Conservation (phyloP, 2,113 vertebrate genomes). For the Chunga burmeisteri region DNA sequence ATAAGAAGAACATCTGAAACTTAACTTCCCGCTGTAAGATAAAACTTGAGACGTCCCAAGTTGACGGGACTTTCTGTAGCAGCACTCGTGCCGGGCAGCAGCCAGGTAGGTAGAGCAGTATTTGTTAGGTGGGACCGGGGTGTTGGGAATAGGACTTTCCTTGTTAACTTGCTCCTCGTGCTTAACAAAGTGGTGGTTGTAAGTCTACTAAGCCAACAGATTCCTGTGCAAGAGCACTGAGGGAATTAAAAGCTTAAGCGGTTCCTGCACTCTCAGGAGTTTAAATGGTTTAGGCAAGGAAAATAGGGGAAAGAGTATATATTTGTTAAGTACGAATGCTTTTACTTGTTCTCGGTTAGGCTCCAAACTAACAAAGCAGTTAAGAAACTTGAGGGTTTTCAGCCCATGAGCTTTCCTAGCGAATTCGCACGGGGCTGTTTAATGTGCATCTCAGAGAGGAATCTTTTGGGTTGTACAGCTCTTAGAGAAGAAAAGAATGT, state of each 20-base stretch:
- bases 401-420: neutral
- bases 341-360: neutral
- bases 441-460: neutral
- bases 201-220: constrained; percentile 24
- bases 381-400: neutral
- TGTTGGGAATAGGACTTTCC: neutral
- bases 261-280: neutral
- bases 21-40: neutral
- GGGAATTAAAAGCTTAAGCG: constrained; percentile 30
- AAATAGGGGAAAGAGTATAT: constrained; percentile 39
- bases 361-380: neutral
- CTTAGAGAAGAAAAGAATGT: neutral
- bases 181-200: constrained; percentile 51
- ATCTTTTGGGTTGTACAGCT: neutral
- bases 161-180: neutral
- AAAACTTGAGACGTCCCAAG: neutral
- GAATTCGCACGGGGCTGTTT: neutral
- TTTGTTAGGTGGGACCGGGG: neutral
- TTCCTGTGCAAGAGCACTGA: neutral
- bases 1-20: neutral
- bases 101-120: neutral
- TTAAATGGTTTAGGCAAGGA: constrained; percentile 18
- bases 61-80: neutral
- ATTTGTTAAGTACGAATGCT: neutral
- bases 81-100: neutral